A percentile compares a stretch with the other conserved stretches of the same genome.
These are phyloP conservation scores for Julus scandinavius DNA, from an alignment of 2,888 invertebrate genomes.

Conservation along the genomic window DNA sequence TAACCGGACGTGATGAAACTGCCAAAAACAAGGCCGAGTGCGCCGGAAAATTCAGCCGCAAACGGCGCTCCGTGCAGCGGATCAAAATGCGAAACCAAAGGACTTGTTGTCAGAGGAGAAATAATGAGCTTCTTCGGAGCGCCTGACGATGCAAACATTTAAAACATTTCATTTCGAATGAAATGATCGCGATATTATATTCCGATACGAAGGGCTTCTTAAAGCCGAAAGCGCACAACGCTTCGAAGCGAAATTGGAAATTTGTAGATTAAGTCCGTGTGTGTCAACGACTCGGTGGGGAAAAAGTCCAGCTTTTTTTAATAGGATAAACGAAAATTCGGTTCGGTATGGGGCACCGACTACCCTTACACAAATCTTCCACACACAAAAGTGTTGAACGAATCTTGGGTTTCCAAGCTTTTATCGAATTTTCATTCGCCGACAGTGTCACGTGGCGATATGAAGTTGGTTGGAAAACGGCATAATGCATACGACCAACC, in stretches of 20 bases:
- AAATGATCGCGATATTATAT: conserved; percentile 30
- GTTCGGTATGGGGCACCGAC: neutral
- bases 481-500: neutral
- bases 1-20: conserved; percentile 10
- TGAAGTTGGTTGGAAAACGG: neutral
- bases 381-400: neutral
- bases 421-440: neutral
- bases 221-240: neutral
- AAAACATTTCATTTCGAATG: neutral
- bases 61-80: neutral
- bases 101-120: neutral
- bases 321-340: neutral
- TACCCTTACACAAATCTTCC: neutral
- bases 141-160: neutral
- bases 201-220: neutral
- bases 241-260: neutral
- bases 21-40: neutral
- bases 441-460: neutral
- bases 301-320: neutral
- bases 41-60: neutral
- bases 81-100: neutral
- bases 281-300: neutral
- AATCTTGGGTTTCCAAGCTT: neutral
- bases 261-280: neutral
- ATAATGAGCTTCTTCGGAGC: conserved; percentile 1